Evolutionary conservation across 2,888 invertebrate species (phyloP).

Genomic region (Parochlus steinenii): DNA sequence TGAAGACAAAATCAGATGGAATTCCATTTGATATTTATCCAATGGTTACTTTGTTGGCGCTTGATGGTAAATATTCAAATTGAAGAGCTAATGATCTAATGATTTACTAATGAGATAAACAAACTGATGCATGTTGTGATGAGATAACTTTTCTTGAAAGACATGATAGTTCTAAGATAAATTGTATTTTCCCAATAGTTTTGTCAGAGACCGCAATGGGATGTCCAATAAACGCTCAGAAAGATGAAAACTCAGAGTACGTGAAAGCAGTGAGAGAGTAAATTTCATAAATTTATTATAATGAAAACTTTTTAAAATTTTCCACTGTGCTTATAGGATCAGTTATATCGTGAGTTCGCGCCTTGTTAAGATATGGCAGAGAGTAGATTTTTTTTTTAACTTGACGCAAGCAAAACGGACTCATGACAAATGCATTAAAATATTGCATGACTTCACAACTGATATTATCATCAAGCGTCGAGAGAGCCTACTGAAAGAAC

Average conservation of each 20-base stretch:
- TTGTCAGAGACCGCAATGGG: conserved; percentile 70
- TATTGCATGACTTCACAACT: conserved; percentile 30
- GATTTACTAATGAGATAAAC: no score
- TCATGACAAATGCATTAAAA: conserved; percentile 19
- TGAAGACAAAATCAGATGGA: conserved; percentile 30
- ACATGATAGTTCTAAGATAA: no score
- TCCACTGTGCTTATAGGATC: conserved; percentile 18
- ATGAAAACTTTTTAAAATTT: conserved; percentile 12
- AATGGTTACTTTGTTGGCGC: conserved; percentile 30
- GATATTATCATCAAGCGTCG: conserved; percentile 28
- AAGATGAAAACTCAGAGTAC: conserved; percentile 43
- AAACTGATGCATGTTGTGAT: no score
- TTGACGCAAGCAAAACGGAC: conserved; percentile 2
- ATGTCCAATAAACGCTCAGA: conserved; percentile 49
- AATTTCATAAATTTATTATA: conserved; percentile 22
- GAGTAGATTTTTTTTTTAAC: conserved; percentile 22
- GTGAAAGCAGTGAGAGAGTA: conserved; percentile 52
- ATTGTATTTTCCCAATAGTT: no score
- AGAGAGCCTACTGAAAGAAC: conserved; percentile 15
- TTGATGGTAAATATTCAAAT: no score
- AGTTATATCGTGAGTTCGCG: conserved; percentile 20
- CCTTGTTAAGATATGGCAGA: conserved; percentile 20
- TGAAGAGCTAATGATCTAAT: no score
- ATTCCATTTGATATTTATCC: conserved; percentile 41
- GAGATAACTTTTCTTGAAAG: no score